Base-by-base conservation (phyloP, 1,140 invertebrate genomes). In the Mycetomoellerius zeteki region DNA sequence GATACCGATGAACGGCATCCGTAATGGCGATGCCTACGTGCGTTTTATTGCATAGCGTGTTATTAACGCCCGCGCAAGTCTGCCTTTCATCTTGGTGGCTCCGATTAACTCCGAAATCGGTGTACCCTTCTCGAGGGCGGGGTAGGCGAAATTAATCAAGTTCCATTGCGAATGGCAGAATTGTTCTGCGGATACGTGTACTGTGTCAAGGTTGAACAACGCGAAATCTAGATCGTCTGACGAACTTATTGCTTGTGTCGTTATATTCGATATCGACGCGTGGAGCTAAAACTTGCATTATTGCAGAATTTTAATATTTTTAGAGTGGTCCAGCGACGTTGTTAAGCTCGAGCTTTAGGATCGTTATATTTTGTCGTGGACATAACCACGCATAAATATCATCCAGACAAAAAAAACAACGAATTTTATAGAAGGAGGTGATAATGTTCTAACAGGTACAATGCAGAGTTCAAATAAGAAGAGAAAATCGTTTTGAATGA, bases 11-110 rank as follows among this genome's bases (percentile, higher is more conserved):
- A 90, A 90, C 85, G 90, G 67, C 30, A 84, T 84, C 73, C 47
- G 81, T 30, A 21, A 52, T 62, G 65, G 81, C 65, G 60, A 37
- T 72, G 72, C 50, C 58, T 84, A 86, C 43, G 72, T 64, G 65
- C 60, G 89, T 90, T 90, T 91, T 85, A 90, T 90, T 90, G 87
- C 89, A 91, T 67, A 71, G 72, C 30, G 62, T 52, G 78, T 90
- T 90, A 90, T 91, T 91, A 90, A 64, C 67, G 14, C 37, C 16
- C 47, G 43, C 54, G 43, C 27, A 16, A 33, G 14, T 27, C 54
- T 1, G 14, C 52, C 58, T 33, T 62, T 86, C 43, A 54, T 67
- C 14, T 47, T 1, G 12, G 54, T 14, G 2, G 12, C 12, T 65
- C 27, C 14, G 8, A 71, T 24, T 4, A 19, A 78, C 27, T 43